Evolutionary conservation across 1,140 invertebrate genomes (phyloP).

Genomic region (Oncopodura yosiiana): DNA sequence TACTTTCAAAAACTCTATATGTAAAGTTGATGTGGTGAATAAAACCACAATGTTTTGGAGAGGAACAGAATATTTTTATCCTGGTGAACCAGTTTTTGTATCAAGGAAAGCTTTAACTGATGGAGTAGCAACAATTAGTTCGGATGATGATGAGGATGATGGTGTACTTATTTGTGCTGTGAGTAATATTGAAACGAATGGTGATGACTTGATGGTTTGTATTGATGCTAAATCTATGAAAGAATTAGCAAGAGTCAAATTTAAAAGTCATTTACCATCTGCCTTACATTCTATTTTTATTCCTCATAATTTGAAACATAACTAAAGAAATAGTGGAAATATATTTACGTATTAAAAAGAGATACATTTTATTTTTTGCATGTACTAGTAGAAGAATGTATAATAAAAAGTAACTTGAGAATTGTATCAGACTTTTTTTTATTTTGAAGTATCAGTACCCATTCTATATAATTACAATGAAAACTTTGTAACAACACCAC

Average conservation of each 20-base stretch:
- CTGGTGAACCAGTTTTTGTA: slow-evolving; percentile 39
- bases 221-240: slow-evolving; percentile 40
- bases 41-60: slow-evolving; percentile 33
- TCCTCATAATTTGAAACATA: no score
- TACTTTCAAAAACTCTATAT: slow-evolving; percentile 24
- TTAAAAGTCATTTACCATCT: slow-evolving; percentile 38
- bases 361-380: no score
- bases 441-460: no score
- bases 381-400: no score
- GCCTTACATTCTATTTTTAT: slow-evolving; percentile 41
- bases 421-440: no score
- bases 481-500: no score
- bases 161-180: slow-evolving; percentile 34
- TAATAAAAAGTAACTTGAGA: no score
- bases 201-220: slow-evolving; percentile 39
- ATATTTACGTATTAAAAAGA: no score
- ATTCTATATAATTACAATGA: no score
- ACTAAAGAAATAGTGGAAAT: no score
- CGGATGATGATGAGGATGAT: slow-evolving; percentile 37
- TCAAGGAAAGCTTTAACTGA: slow-evolving; percentile 14
- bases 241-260: slow-evolving; percentile 40
- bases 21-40: slow-evolving; percentile 39
- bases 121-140: no score
- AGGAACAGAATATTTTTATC: slow-evolving; percentile 33
- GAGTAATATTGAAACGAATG: slow-evolving; percentile 31